A percentile compares a stretch with the other conserved stretches of the same genome.
These are phyloP conservation scores for Lepidothrix coronata DNA, from an alignment of 2,113 vertebrate species.

Conservation along the genomic window DNA sequence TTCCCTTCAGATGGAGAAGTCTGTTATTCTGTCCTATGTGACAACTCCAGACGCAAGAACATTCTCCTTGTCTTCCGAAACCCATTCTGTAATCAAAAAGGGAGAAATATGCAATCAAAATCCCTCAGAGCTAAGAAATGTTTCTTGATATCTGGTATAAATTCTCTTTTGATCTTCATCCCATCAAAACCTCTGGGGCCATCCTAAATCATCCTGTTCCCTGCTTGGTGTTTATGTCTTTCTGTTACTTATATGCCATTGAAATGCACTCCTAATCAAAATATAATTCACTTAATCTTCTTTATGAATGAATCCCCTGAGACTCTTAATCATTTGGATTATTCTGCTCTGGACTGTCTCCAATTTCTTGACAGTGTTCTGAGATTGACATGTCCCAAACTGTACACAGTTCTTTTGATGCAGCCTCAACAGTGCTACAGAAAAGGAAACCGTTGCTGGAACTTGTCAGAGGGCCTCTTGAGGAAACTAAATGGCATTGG, in stretches of 20 bases:
- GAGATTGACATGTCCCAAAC: constrained; percentile 52
- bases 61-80: not conserved
- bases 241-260: constrained; percentile 30
- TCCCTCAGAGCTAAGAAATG: not conserved
- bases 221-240: constrained; percentile 40
- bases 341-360: constrained; percentile 39
- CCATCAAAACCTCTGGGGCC: not conserved
- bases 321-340: constrained; percentile 56
- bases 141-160: not conserved
- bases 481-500: constrained; percentile 5
- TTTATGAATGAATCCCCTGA: constrained; percentile 47
- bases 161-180: constrained; percentile 24
- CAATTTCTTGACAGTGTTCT: constrained; percentile 11
- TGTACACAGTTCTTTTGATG: constrained; percentile 5
- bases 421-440: not conserved
- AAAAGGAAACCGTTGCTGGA: not conserved
- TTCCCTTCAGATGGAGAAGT: not conserved
- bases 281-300: constrained; percentile 61
- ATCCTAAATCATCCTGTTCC: constrained; percentile 9
- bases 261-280: constrained; percentile 51
- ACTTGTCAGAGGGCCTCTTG: not conserved
- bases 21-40: not conserved
- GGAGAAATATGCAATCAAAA: not conserved
- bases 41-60: not conserved
- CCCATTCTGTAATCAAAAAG: not conserved